These are phyloP conservation scores for Leptobrachium leishanense DNA, from an alignment of 2,113 vertebrate species.

Conservation along the genomic window DNA sequence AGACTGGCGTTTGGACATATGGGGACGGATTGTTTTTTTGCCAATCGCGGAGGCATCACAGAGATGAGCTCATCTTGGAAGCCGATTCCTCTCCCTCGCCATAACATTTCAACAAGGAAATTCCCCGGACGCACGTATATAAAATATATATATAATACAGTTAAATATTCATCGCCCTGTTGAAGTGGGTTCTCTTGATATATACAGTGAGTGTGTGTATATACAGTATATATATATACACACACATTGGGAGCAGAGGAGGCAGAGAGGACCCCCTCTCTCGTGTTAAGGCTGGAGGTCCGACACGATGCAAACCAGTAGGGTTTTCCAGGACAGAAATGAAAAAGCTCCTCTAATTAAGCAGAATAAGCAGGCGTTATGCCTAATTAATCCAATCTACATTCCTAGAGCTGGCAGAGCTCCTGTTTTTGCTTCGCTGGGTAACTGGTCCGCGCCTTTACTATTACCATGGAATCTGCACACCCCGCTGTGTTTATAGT, in stretches of 20 bases:
- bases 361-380: slow-evolving; percentile 1
- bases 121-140: slow-evolving; percentile 22
- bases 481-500: no score
- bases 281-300: neutral
- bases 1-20: slow-evolving; percentile 37
- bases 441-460: neutral
- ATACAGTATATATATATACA: no score
- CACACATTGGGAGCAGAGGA: neutral
- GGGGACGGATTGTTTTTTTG: slow-evolving; percentile 40
- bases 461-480: no score
- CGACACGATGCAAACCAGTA: neutral
- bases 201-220: neutral
- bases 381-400: slow-evolving; percentile 33
- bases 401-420: neutral
- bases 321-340: slow-evolving; percentile 1
- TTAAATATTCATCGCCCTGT: slow-evolving; percentile 12
- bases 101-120: slow-evolving; percentile 28
- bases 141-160: slow-evolving; percentile 2
- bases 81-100: slow-evolving; percentile 23
- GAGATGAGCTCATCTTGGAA: slow-evolving; percentile 39
- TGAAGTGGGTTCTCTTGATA: slow-evolving; percentile 1
- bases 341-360: slow-evolving; percentile 22
- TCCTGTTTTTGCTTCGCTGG: neutral
- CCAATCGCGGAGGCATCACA: slow-evolving; percentile 16
- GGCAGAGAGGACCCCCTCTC: neutral